These are phyloP conservation scores for Actenoides lindsayi DNA, from an alignment of 2,113 vertebrate species.

Conservation along the genomic window DNA sequence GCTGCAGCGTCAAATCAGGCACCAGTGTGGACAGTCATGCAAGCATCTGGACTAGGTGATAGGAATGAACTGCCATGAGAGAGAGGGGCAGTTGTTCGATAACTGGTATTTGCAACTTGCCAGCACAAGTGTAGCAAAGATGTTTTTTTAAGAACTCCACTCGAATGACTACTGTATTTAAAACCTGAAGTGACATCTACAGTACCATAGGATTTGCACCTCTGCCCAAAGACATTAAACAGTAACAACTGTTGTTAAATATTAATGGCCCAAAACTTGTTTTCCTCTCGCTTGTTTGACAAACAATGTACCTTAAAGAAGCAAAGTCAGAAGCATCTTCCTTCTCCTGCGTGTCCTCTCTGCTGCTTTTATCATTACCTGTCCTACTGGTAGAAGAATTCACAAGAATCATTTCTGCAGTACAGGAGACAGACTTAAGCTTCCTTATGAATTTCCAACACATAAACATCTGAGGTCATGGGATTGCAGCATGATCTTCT, in stretches of 20 bases:
- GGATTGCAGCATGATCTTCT: background rate
- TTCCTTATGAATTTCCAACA: background rate
- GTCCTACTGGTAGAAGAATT: slow-evolving; percentile 6
- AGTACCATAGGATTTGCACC: slow-evolving; percentile 27
- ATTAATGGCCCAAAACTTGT: background rate
- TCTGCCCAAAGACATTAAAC: slow-evolving; percentile 39
- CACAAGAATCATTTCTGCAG: background rate
- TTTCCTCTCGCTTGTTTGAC: slow-evolving; percentile 13
- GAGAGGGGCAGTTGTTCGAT: background rate
- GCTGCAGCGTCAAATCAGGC: slow-evolving; percentile 88
- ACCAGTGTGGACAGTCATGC: slow-evolving; percentile 80
- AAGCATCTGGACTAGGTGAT: slow-evolving; percentile 87
- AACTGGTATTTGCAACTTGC: slow-evolving; percentile 33
- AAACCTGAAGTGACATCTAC: slow-evolving; percentile 13
- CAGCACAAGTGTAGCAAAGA: slow-evolving; percentile 70
- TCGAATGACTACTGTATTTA: slow-evolving; percentile 35
- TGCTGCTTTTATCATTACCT: slow-evolving; percentile 20
- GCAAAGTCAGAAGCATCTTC: slow-evolving; percentile 5
- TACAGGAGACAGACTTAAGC: background rate
- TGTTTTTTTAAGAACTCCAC: slow-evolving; percentile 44
- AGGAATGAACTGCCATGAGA: background rate
- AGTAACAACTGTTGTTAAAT: background rate
- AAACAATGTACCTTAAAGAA: slow-evolving; percentile 28
- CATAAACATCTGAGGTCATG: background rate
- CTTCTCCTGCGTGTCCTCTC: background rate